Conservation (phyloP, 2,113 vertebrate species). For the Nyctibius bracteatus region DNA sequence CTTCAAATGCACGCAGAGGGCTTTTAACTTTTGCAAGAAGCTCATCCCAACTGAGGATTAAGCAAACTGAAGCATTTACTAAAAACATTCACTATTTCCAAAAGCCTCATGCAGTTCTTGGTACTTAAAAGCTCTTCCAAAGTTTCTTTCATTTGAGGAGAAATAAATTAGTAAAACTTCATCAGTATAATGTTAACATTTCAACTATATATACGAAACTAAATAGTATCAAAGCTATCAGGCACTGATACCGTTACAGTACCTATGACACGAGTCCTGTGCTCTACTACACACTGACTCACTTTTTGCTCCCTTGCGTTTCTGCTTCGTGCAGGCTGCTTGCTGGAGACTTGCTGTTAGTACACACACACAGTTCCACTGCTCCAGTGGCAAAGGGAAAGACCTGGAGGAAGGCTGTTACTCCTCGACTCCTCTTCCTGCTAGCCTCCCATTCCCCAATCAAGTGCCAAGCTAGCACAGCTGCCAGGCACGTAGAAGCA, state of each 20-base stretch:
- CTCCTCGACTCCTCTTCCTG: not conserved
- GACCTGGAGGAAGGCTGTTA: not conserved
- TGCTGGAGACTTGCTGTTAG: not conserved
- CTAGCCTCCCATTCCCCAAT: not conserved
- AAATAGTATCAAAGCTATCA: not conserved
- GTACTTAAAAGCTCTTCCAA: not conserved
- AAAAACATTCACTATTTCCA: not conserved
- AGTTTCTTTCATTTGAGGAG: not conserved
- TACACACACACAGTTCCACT: accelerated
- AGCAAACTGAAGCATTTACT: not conserved
- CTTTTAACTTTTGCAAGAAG: not conserved
- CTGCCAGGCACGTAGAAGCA: not conserved
- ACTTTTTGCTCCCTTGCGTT: not conserved
- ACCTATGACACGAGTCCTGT: accelerated
- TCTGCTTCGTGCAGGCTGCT: not conserved
- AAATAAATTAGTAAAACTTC: not conserved
- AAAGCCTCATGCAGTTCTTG: not conserved
- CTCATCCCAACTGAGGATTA: not conserved
- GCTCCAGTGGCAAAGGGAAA: not conserved
- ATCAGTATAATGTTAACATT: not conserved
- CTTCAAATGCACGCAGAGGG: not conserved
- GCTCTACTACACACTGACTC: not conserved
- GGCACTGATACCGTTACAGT: too few species aligned
- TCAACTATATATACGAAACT: not conserved
- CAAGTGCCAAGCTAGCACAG: not conserved